These are phyloP conservation scores for Lutjanus campechanus DNA, from an alignment of 2,797 vertebrate genomes.

Conservation along the genomic window DNA sequence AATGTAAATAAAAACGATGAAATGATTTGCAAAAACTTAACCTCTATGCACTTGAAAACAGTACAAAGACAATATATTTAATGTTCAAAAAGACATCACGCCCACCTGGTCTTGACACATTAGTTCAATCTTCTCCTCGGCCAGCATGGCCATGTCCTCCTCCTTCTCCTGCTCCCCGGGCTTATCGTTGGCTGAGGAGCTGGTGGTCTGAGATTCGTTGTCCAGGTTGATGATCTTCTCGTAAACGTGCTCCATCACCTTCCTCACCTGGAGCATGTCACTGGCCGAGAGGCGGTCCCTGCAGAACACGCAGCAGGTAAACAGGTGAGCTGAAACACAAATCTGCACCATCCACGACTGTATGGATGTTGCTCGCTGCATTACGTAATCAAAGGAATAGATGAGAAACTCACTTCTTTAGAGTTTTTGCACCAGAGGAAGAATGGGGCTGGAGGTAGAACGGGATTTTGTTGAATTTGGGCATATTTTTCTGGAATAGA, in stretches of 20 bases:
- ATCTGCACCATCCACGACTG: neutral
- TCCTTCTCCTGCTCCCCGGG: slow-evolving; percentile 97
- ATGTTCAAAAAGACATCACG: neutral
- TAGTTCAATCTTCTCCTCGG: slow-evolving; percentile 98
- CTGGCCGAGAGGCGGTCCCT: slow-evolving; percentile 98
- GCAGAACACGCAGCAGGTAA: neutral
- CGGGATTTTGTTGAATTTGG: slow-evolving; percentile 99
- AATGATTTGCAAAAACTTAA: no score
- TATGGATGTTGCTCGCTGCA: neutral
- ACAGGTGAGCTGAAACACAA: neutral
- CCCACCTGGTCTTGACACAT: slow-evolving; percentile 98
- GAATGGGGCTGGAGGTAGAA: slow-evolving; percentile 99
- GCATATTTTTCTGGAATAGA: slow-evolving; percentile 98
- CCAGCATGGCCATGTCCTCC: slow-evolving; percentile 96
- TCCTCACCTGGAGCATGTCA: slow-evolving; percentile 99
- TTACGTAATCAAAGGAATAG: neutral
- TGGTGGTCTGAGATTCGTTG: slow-evolving; percentile 98
- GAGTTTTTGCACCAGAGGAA: slow-evolving; percentile 98
- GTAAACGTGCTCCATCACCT: slow-evolving; percentile 99
- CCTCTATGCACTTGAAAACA: no score
- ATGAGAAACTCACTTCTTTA: slow-evolving; percentile 93
- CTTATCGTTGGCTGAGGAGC: slow-evolving; percentile 98
- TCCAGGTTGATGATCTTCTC: slow-evolving; percentile 99
- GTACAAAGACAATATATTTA: no score
- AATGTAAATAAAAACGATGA: no score